Evolutionary conservation across 2,888 invertebrate genomes (phyloP).

Genomic region (Drosophila longiperda): DNA sequence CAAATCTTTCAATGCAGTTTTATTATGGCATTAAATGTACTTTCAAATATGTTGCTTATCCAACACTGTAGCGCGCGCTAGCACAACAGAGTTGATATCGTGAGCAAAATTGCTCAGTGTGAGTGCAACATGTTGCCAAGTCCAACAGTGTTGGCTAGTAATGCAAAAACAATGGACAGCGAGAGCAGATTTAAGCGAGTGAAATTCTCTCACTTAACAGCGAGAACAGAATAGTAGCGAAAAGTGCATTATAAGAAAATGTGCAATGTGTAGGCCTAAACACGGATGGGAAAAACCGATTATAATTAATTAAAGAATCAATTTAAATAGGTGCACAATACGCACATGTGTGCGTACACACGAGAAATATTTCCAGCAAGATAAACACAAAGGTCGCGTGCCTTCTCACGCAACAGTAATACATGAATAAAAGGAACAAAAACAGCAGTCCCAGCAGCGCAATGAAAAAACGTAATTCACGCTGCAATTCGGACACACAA

Average conservation of each 20-base stretch:
- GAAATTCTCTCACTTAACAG: slow-evolving; percentile 23
- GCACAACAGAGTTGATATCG: slow-evolving; percentile 6
- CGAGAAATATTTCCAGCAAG: slow-evolving; percentile 8
- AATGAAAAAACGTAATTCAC: slow-evolving; percentile 71
- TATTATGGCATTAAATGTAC: background rate
- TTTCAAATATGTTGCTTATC: background rate
- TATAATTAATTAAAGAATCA: slow-evolving; percentile 13
- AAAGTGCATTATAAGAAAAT: slow-evolving; percentile 53
- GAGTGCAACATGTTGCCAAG: slow-evolving; percentile 15
- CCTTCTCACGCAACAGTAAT: slow-evolving; percentile 3
- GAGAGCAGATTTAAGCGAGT: slow-evolving; percentile 34
- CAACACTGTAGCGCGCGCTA: slow-evolving; percentile 2
- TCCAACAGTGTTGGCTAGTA: slow-evolving; percentile 31
- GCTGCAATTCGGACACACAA: slow-evolving; percentile 67
- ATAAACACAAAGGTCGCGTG: slow-evolving; percentile 5
- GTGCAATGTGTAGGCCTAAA: slow-evolving; percentile 71
- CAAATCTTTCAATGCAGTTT: background rate
- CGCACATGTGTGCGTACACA: slow-evolving; percentile 30
- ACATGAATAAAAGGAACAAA: background rate
- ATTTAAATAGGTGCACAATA: slow-evolving; percentile 21
- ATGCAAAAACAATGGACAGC: background rate
- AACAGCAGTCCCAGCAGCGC: slow-evolving; percentile 9
- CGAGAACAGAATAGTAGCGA: slow-evolving; percentile 46
- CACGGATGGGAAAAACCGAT: slow-evolving; percentile 33
- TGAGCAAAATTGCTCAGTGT: background rate